Conservation (phyloP, 2,113 vertebrate genomes). For the Nothocercus julius region DNA sequence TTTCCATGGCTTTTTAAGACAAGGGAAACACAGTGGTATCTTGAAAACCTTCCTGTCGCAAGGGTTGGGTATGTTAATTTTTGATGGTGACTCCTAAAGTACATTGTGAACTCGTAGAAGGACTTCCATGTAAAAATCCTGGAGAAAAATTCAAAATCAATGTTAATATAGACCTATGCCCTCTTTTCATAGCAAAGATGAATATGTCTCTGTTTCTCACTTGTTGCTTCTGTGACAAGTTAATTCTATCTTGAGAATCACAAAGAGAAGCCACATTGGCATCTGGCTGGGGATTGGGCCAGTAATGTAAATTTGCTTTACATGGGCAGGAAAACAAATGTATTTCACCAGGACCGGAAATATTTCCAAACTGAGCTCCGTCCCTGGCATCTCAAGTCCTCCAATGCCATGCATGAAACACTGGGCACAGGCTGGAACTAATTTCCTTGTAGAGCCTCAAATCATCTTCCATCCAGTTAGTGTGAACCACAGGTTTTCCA, state of each 20-base stretch:
- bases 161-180: rapidly evolving
- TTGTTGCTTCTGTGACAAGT: not conserved
- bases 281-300: conserved; percentile 13
- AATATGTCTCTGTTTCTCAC: not conserved
- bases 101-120: not conserved
- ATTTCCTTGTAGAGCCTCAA: conserved; percentile 26
- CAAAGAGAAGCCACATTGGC: not conserved
- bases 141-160: not conserved
- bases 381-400: not conserved
- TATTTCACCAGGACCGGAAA: not conserved
- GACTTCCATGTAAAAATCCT: not conserved
- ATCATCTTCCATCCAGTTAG: not conserved
- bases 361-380: not conserved
- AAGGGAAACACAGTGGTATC: not conserved
- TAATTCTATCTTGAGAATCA: not conserved
- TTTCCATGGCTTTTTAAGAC: not conserved
- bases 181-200: not conserved
- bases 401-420: rapidly evolving
- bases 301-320: not conserved
- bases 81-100: not conserved
- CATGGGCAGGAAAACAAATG: not conserved
- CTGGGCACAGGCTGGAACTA: not conserved
- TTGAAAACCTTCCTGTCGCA: not conserved
- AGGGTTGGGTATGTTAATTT: not conserved
- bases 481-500: not conserved